These are phyloP conservation scores for Protophormia terraenovae DNA, from an alignment of 2,888 invertebrate genomes.

Conservation along the genomic window DNA sequence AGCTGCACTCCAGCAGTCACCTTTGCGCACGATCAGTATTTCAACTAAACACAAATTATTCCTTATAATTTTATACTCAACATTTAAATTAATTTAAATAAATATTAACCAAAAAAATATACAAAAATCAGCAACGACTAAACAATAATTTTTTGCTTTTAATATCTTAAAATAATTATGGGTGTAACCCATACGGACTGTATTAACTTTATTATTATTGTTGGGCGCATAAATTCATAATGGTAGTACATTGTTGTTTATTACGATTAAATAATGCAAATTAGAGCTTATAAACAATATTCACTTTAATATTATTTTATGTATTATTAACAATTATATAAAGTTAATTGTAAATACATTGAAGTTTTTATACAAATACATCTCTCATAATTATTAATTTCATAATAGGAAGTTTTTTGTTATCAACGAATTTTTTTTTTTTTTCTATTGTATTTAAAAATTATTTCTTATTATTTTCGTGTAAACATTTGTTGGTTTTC, in stretches of 20 bases:
- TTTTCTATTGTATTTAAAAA: slow-evolving; percentile 28
- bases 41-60: neutral
- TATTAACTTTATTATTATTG: neutral
- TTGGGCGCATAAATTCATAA: neutral
- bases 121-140: neutral
- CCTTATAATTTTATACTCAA: neutral
- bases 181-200: slow-evolving; percentile 42
- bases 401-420: slow-evolving; percentile 47
- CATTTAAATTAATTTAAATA: slow-evolving; percentile 26
- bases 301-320: slow-evolving; percentile 12
- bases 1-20: neutral
- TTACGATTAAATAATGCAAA: slow-evolving; percentile 56
- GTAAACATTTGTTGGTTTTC: slow-evolving; percentile 7
- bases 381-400: slow-evolving; percentile 55
- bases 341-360: slow-evolving; percentile 18
- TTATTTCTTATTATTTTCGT: neutral
- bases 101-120: slow-evolving; percentile 6
- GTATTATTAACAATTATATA: slow-evolving; percentile 42
- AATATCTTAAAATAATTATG: slow-evolving; percentile 43
- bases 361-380: neutral
- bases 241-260: slow-evolving; percentile 3
- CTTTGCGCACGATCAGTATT: neutral
- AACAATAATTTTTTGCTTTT: neutral
- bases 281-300: slow-evolving; percentile 25
- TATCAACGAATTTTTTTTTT: neutral